Evolutionary conservation across 2,797 vertebrate genomes (phyloP).

Genomic region (Pseudochirops cupreus): DNA sequence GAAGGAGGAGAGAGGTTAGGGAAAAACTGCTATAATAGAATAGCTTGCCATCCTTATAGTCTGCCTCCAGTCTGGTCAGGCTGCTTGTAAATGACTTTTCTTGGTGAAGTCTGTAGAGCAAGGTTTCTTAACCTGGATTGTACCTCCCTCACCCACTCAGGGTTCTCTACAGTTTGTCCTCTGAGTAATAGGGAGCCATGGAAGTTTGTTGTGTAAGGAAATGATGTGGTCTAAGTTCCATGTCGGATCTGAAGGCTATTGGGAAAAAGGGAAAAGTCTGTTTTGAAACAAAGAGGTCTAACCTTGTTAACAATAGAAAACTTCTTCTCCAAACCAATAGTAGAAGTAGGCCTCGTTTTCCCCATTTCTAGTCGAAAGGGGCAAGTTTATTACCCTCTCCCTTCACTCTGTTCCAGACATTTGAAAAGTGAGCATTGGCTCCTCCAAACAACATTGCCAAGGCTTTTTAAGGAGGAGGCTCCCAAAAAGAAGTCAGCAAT

Average conservation of each 20-base stretch:
- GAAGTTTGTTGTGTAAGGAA: background rate
- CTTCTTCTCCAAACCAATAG: background rate
- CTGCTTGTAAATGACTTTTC: too few relatives aligned
- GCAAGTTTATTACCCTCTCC: background rate
- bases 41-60: background rate
- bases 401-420: background rate
- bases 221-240: background rate
- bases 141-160: background rate
- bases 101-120: too few relatives aligned
- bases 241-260: background rate
- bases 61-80: background rate
- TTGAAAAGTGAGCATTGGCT: background rate
- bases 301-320: background rate
- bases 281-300: background rate
- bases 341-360: background rate
- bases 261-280: background rate
- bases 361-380: background rate
- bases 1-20: background rate
- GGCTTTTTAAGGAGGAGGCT: background rate
- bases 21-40: too few relatives aligned
- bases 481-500: background rate
- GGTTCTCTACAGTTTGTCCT: background rate
- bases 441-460: background rate
- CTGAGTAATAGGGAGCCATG: background rate
- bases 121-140: background rate